phyloP scores from a whole-genome alignment of 2,888 invertebrate species.

The Scrobipalpa atriplicella region DNA sequence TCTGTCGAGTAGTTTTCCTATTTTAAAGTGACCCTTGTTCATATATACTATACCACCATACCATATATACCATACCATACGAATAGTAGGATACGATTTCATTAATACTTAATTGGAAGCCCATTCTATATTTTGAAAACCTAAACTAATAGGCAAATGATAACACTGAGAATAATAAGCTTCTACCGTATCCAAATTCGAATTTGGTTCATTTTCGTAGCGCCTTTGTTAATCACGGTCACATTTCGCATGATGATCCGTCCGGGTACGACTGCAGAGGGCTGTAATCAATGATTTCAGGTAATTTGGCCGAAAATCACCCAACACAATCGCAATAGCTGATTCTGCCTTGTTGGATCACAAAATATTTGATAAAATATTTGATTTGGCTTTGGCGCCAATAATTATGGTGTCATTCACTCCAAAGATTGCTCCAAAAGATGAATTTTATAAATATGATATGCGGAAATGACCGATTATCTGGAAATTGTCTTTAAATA shows the following conservation, averaged over 20 bases:
- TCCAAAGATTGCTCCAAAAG: too few relatives aligned
- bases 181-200: too few relatives aligned
- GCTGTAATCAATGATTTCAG: slow-evolving; percentile 48
- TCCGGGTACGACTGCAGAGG: slow-evolving; percentile 35
- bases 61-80: too few relatives aligned
- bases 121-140: too few relatives aligned
- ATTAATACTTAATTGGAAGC: too few relatives aligned
- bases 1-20: too few relatives aligned
- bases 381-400: not conserved
- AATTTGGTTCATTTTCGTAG: too few relatives aligned
- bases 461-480: not conserved
- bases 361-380: not conserved
- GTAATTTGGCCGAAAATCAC: slow-evolving; percentile 50
- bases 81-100: too few relatives aligned
- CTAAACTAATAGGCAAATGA: too few relatives aligned
- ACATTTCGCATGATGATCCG: slow-evolving; percentile 52
- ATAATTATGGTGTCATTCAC: not conserved
- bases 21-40: too few relatives aligned
- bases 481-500: not conserved
- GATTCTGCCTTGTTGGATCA: not conserved
- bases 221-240: slow-evolving; percentile 33
- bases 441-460: not conserved
- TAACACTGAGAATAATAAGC: too few relatives aligned
- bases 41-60: too few relatives aligned
- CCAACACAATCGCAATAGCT: slow-evolving; percentile 29